A percentile compares a stretch with the other conserved stretches of the same genome.
Conservation (phyloP, 2,888 invertebrate species). For the Creontiades dilutus region DNA sequence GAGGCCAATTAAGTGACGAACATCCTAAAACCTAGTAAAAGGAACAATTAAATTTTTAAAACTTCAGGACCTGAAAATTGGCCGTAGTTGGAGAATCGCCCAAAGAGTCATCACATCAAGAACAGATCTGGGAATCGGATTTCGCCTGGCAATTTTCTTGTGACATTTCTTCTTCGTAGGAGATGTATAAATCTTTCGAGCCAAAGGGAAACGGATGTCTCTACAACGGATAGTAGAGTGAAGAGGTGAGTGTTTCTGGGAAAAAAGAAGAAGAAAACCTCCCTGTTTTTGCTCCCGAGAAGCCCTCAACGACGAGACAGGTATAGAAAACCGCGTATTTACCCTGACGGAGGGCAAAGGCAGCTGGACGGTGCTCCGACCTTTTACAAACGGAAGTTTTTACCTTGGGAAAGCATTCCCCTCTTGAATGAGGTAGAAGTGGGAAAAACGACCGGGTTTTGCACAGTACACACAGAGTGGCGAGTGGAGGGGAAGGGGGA, state of each 20-base stretch:
- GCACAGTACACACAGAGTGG: background rate
- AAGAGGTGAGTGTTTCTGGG: background rate
- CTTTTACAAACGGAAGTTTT: constrained; percentile 39
- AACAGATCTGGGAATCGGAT: too few relatives aligned
- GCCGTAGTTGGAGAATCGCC: too few relatives aligned
- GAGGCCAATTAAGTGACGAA: too few relatives aligned
- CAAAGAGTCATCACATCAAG: too few relatives aligned
- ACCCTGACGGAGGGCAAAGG: background rate
- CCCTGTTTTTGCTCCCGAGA: background rate
- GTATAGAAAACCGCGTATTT: background rate
- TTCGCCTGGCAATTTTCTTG: too few relatives aligned
- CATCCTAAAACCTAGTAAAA: too few relatives aligned
- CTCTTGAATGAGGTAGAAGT: constrained; percentile 1
- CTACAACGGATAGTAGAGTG: background rate
- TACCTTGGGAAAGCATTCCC: background rate
- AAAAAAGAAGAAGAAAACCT: background rate
- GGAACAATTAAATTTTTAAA: too few relatives aligned
- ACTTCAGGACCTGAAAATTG: too few relatives aligned
- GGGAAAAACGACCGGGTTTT: background rate
- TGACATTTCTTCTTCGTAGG: too few relatives aligned
- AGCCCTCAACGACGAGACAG: background rate
- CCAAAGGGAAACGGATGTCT: background rate
- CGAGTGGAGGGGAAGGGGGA: background rate
- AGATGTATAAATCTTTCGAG: too few relatives aligned
- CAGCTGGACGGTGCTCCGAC: constrained; percentile 1